These are phyloP conservation scores for Erpobdella octoculata DNA, from an alignment of 2,888 invertebrate species.

Conservation along the genomic window DNA sequence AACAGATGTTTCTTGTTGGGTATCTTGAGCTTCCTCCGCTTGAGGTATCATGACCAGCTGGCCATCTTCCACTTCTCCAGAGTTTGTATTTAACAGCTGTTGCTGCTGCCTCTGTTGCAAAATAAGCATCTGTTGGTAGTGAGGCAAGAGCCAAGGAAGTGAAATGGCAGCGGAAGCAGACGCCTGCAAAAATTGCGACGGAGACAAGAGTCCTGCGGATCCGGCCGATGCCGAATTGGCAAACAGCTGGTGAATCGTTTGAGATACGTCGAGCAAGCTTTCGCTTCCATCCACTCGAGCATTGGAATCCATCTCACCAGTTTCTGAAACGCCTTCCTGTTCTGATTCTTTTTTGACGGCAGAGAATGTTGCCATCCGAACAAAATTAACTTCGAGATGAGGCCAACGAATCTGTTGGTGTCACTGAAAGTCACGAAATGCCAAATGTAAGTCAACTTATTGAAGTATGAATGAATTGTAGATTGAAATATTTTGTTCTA, in stretches of 20 bases:
- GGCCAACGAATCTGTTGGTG: too few species aligned
- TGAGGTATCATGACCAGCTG: constrained; percentile 27
- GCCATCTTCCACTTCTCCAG: constrained; percentile 24
- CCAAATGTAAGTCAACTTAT: too few species aligned
- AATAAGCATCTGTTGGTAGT: constrained; percentile 29
- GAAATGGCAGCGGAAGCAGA: constrained; percentile 24
- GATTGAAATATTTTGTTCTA: too few species aligned
- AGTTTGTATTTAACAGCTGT: constrained; percentile 13
- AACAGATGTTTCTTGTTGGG: neutral
- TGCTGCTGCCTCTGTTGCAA: constrained; percentile 17
- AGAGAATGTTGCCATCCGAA: neutral
- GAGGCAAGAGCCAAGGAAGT: constrained; percentile 19
- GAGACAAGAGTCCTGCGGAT: constrained; percentile 22
- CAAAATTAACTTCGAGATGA: too few species aligned
- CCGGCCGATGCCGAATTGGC: constrained; percentile 13
- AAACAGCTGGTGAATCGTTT: constrained; percentile 29
- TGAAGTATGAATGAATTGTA: too few species aligned
- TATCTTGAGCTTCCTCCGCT: constrained; percentile 10
- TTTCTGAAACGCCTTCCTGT: neutral
- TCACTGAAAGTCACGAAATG: too few species aligned
- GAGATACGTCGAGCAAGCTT: constrained; percentile 27
- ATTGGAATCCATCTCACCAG: neutral
- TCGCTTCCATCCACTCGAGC: constrained; percentile 6
- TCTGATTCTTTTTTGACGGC: constrained; percentile 16
- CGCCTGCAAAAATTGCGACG: constrained; percentile 27